A percentile compares a stretch with the other conserved stretches of the same genome.
Evolutionary conservation across 2,797 vertebrate genomes (phyloP).

Genomic region (Mastacembelus armatus): DNA sequence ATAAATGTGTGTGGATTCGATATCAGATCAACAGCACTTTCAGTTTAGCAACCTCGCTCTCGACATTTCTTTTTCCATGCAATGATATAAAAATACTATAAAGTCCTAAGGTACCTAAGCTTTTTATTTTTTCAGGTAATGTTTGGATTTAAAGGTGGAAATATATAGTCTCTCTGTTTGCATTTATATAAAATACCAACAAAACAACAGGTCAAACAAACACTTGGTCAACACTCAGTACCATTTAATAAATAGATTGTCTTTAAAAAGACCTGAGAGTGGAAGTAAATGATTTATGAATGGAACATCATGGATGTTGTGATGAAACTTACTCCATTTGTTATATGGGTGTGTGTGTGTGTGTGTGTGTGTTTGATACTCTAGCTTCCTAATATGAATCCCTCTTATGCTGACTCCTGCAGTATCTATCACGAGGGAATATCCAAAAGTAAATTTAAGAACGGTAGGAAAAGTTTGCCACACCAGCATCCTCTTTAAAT

Average conservation of each 20-base stretch:
- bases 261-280: conserved; percentile 43
- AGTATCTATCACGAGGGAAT: conserved; percentile 82
- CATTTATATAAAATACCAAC: conserved; percentile 4
- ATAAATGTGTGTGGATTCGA: too few relatives aligned
- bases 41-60: too few relatives aligned
- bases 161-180: too few relatives aligned
- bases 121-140: too few relatives aligned
- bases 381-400: conserved; percentile 62
- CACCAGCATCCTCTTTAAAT: conserved; percentile 82
- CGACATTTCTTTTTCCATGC: too few relatives aligned
- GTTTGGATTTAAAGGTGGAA: too few relatives aligned
- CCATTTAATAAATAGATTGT: conserved; percentile 45
- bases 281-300: conserved; percentile 60
- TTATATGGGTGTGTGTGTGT: conserved; percentile 9
- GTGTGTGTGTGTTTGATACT: conserved; percentile 15
- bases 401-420: conserved; percentile 50
- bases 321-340: conserved; percentile 36
- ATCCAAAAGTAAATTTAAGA: conserved; percentile 82
- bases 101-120: too few relatives aligned
- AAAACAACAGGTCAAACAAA: conserved; percentile 28
- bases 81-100: too few relatives aligned
- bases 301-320: conserved; percentile 27
- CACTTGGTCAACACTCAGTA: conserved; percentile 25
- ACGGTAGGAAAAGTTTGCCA: conserved; percentile 84
- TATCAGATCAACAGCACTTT: too few relatives aligned